phyloP scores from a whole-genome alignment of 2,113 vertebrate species.

The Leucopsar rothschildi region DNA sequence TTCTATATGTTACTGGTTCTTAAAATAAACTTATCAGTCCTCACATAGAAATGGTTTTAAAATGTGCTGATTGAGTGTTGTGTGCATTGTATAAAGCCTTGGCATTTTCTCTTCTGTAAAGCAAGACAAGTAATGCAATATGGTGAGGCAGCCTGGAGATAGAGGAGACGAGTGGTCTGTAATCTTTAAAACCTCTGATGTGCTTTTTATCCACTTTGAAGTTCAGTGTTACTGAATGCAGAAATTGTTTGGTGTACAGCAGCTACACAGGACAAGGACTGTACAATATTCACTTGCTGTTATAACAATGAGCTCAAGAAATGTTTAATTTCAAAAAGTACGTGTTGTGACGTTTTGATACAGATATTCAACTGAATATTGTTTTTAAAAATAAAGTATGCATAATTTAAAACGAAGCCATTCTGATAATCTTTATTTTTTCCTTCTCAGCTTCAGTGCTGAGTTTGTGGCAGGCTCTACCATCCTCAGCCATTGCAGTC shows the following conservation, averaged over 20 bases:
- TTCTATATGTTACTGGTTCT: not conserved
- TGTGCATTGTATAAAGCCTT: not conserved
- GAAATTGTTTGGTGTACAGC: not conserved
- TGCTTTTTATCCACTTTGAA: not conserved
- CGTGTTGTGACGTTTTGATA: not conserved
- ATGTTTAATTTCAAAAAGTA: not conserved
- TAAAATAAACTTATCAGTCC: not conserved
- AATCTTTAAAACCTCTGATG: not conserved
- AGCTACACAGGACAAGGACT: not conserved
- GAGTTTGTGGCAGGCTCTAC: not conserved
- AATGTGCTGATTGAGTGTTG: not conserved
- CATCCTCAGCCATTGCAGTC: not conserved
- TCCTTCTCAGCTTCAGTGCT: not conserved
- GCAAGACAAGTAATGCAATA: not conserved
- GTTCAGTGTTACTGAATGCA: not conserved
- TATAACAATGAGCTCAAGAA: not conserved
- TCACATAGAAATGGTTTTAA: not conserved
- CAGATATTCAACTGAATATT: not conserved
- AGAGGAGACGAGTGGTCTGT: not conserved
- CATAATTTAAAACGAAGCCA: not conserved
- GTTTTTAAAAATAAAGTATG: not conserved
- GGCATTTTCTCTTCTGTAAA: not conserved
- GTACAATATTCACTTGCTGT: not conserved
- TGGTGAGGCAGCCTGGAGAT: not conserved
- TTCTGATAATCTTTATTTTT: slow-evolving; percentile 5